A percentile compares a stretch with the other conserved stretches of the same genome.
Conservation (phyloP, 1,140 invertebrate genomes). For the Saxidomus purpurata region DNA sequence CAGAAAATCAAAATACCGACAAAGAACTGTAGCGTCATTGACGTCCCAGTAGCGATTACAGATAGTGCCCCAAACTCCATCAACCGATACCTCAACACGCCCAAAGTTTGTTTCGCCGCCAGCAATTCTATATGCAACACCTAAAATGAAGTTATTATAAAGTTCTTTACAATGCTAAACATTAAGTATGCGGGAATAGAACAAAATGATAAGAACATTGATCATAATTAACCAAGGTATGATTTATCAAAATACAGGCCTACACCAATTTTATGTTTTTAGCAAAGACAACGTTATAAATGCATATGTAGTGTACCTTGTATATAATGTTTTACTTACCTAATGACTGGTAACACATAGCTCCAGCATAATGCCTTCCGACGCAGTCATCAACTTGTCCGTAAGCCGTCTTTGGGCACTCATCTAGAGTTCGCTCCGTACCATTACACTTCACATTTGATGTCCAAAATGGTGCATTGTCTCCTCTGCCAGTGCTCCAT, state of each 20-base stretch:
- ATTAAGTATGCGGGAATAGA: no score
- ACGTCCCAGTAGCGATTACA: slow-evolving; percentile 74
- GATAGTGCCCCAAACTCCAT: slow-evolving; percentile 75
- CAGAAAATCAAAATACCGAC: slow-evolving; percentile 69
- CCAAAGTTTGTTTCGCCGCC: slow-evolving; percentile 68
- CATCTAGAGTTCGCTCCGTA: slow-evolving; percentile 65
- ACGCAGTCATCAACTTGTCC: slow-evolving; percentile 71
- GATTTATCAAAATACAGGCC: no score
- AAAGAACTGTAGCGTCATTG: slow-evolving; percentile 74
- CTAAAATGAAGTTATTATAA: slow-evolving; percentile 46
- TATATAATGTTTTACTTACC: no score
- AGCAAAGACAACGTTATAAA: no score
- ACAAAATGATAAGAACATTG: no score
- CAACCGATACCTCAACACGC: slow-evolving; percentile 75
- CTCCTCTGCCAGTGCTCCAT: slow-evolving; percentile 55
- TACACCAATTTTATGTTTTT: no score
- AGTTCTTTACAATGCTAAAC: not conserved
- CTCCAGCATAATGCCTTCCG: slow-evolving; percentile 73
- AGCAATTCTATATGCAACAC: slow-evolving; percentile 60
- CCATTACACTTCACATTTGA: slow-evolving; percentile 75
- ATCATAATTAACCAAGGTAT: no score
- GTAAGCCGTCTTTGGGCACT: slow-evolving; percentile 67
- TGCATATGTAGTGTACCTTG: no score
- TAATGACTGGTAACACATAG: slow-evolving; percentile 68
- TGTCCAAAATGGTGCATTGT: slow-evolving; percentile 76